phyloP scores from a whole-genome alignment of 2,888 invertebrate species.

The Noctuana brunneofusca region DNA sequence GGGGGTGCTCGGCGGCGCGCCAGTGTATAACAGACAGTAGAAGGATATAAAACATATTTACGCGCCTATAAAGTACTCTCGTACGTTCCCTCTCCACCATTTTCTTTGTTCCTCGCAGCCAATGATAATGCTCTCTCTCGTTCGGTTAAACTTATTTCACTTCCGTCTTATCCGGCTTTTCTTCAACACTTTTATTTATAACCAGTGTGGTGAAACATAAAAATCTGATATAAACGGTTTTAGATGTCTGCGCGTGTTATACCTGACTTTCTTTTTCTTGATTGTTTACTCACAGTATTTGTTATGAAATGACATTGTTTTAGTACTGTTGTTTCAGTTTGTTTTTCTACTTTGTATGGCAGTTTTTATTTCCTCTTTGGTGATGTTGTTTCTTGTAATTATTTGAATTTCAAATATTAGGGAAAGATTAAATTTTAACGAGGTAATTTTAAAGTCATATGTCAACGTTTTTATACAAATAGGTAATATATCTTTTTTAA shows the following conservation, averaged over 20 bases:
- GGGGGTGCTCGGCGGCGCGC: conserved; percentile 67
- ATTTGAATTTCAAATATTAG: neutral
- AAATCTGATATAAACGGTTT: conserved; percentile 69
- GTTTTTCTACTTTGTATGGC: neutral
- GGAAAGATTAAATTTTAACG: neutral
- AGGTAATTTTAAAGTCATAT: neutral
- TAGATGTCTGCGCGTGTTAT: conserved; percentile 61
- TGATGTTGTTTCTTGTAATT: neutral
- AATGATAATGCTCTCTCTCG: conserved; percentile 82
- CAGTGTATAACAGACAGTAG: conserved; percentile 83
- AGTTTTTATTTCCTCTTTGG: no score
- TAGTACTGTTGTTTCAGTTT: neutral
- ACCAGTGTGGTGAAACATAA: conserved; percentile 72
- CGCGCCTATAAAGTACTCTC: conserved; percentile 84
- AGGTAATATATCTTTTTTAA: neutral
- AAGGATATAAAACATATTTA: conserved; percentile 84
- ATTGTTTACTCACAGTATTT: conserved; percentile 21
- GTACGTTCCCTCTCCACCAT: conserved; percentile 81
- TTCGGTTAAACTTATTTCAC: conserved; percentile 82
- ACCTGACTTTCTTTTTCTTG: conserved; percentile 51
- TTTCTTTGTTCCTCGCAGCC: conserved; percentile 82
- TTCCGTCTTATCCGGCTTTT: conserved; percentile 79
- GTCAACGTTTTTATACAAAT: neutral
- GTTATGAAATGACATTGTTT: conserved; percentile 8
- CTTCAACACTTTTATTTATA: conserved; percentile 79